Evolutionary conservation across 2,113 vertebrate species (phyloP), one percentile per base, ranked within the genome.

Genomic region (Stictonetta naevosa): DNA sequence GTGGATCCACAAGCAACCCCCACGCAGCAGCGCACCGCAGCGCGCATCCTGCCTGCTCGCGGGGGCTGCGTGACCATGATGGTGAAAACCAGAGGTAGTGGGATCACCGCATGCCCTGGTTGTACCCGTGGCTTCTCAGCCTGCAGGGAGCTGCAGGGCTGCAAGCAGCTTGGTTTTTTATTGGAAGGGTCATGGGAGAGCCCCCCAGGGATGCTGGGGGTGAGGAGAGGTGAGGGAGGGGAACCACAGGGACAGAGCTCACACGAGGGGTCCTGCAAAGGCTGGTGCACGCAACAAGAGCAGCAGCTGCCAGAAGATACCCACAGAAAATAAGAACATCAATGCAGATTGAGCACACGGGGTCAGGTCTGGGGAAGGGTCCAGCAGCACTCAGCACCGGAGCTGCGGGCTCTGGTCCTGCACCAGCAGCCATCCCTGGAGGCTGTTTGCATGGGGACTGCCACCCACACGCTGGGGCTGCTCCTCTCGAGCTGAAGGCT

Each of bases 281-380:
- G 26, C 60, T 40, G 33, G 16, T 4, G 31, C 4, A 1, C 9
- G 38, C 1, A 0, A 15, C 44, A 56, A 63, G 42, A 42, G 63
- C 29, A 0, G 33, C 46, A 14, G 56, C 34, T 50, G 31, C 59
- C 38, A 20, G 31, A 23, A 34, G 21, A 31, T 17, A 28, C 38
- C 38, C 6, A 8, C 17, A 58, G 50, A 40, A 72, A 55, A 10
- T 16, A 67, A 16, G 16, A 5, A 81, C 25, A 3, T 33, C 48
- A 2, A 9, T 0, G 0, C 0, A 40, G 46, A 6, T 11, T 3
- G 19, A 55, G 25, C 14, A 23, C 1, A 0, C 1, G 11, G 52
- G n/a, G 26, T 6, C 19, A 3, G 75, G n/a, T 50, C 40, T 67
- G 62, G 79, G 25, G 56, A 64, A 63, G 40, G 52, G 33, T 12